Evolutionary conservation across 2,888 invertebrate genomes (phyloP).

Genomic region (Dyspetes luteomarginatus): DNA sequence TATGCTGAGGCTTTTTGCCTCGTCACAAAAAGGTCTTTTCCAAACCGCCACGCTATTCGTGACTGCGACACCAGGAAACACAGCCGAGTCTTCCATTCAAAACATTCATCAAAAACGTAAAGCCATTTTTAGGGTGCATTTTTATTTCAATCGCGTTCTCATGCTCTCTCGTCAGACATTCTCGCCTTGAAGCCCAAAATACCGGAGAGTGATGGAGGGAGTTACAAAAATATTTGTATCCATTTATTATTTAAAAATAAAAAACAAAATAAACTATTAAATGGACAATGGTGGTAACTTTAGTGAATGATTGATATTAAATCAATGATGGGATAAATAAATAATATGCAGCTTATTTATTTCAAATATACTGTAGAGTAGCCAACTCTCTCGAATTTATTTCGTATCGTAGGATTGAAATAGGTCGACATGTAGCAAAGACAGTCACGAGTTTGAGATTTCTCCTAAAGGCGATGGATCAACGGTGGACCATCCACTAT

Average conservation of each 20-base stretch:
- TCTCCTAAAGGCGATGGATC: neutral
- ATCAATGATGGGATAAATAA: no score
- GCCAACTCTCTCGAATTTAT: no score
- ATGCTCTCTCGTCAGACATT: neutral
- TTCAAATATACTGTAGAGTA: no score
- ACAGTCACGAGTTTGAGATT: neutral
- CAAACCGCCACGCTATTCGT: neutral
- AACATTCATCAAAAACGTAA: constrained; percentile 8
- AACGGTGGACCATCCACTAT: neutral
- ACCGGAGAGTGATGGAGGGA: neutral
- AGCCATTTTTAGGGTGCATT: constrained; percentile 23
- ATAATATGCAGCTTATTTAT: no score
- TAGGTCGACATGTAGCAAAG: no score
- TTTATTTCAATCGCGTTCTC: constrained; percentile 25
- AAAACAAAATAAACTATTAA: no score
- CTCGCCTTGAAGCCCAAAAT: neutral
- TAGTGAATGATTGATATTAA: no score
- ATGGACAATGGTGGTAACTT: no score
- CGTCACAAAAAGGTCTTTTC: neutral
- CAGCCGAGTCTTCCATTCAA: constrained; percentile 27
- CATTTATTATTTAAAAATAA: neutral
- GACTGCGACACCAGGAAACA: constrained; percentile 3
- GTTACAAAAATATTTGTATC: no score
- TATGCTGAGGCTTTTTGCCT: neutral
- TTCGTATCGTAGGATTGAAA: no score